Conservation (phyloP, 2,113 vertebrate species). For the Lynx canadensis region DNA sequence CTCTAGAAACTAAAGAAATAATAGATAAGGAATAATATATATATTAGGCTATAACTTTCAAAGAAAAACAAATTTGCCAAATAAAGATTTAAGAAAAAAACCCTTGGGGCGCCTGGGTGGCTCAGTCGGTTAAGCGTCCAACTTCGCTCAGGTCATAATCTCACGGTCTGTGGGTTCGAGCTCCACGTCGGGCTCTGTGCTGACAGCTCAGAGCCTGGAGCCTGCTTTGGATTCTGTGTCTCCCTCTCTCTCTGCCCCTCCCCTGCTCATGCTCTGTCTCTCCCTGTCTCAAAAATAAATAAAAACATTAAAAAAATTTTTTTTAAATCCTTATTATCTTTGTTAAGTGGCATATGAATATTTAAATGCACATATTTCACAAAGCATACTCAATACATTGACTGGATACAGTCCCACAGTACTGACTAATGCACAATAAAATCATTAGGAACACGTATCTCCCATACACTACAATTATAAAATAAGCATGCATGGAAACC, state of each 20-base stretch:
- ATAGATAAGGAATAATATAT: not conserved
- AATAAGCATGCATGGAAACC: not conserved
- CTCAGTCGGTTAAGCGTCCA: too few species aligned
- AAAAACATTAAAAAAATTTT: too few species aligned
- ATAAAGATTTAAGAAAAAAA: not conserved
- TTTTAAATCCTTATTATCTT: not conserved
- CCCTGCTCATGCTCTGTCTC: too few species aligned
- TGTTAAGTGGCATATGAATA: not conserved
- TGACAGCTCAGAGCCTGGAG: too few species aligned
- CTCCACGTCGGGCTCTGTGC: too few species aligned
- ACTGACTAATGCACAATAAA: not conserved
- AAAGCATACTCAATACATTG: not conserved
- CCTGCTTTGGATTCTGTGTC: too few species aligned
- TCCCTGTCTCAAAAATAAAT: too few species aligned
- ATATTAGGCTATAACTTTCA: not conserved
- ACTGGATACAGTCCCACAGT: not conserved
- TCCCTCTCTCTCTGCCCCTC: too few species aligned
- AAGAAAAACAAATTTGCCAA: not conserved
- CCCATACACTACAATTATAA: not conserved
- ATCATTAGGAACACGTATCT: not conserved
- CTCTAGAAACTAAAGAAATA: not conserved
- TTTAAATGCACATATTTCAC: not conserved
- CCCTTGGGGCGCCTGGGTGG: not conserved
- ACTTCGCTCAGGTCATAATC: too few species aligned
- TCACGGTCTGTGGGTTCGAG: too few species aligned